Evolutionary conservation across 2,113 vertebrate species (phyloP).

Genomic region (Pao palembangensis): DNA sequence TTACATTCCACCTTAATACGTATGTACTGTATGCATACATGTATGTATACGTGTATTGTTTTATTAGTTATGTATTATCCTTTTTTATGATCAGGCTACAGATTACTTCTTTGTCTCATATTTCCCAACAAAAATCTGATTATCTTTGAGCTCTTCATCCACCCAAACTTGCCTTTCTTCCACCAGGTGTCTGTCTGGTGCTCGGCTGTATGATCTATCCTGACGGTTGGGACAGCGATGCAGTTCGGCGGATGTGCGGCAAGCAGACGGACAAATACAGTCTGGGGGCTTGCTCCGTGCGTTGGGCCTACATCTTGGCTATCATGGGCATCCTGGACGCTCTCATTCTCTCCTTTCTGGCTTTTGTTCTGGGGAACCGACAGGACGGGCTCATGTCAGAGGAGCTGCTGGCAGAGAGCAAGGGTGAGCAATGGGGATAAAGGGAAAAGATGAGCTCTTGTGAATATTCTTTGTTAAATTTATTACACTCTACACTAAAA

Average conservation of each 20-base stretch:
- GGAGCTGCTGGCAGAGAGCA: constrained; percentile 94
- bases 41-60: constrained; percentile 17
- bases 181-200: constrained; percentile 87
- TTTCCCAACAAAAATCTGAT: no score
- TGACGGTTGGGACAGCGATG: constrained; percentile 94
- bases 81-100: constrained; percentile 25
- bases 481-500: no score
- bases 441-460: no score
- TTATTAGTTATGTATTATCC: constrained; percentile 63
- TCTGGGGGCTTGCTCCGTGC: constrained; percentile 91
- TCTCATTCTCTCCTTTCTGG: constrained; percentile 95
- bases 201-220: constrained; percentile 97
- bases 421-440: constrained; percentile 79
- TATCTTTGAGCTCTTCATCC: constrained; percentile 1
- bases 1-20: neutral
- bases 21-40: neutral
- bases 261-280: constrained; percentile 96
- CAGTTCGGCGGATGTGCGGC: constrained; percentile 91
- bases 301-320: constrained; percentile 95
- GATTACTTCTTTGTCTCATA: no score
- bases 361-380: constrained; percentile 94
- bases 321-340: constrained; percentile 96
- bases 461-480: no score
- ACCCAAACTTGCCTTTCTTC: neutral
- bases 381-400: constrained; percentile 95